Conservation (phyloP, 2,113 vertebrate species). For the Pteruthius melanotis region DNA sequence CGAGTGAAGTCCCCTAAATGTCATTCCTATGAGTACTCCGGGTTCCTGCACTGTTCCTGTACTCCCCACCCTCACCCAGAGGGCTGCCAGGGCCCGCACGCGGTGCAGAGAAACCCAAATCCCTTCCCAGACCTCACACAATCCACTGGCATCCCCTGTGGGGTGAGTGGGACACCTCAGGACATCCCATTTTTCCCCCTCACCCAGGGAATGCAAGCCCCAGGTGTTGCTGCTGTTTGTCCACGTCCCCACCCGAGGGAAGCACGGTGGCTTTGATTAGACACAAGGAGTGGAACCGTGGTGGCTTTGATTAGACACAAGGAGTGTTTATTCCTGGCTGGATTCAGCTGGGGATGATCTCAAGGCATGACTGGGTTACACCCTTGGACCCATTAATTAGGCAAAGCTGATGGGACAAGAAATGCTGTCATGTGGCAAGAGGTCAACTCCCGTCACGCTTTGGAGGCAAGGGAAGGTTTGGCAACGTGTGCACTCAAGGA, state of each 20-base stretch:
- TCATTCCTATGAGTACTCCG: not conserved
- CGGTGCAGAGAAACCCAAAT: not conserved
- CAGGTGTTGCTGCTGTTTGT: not conserved
- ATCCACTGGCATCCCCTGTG: not conserved
- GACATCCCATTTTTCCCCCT: fast-evolving
- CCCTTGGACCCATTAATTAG: not conserved
- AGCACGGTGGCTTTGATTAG: not conserved
- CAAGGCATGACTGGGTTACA: not conserved
- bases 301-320: not conserved
- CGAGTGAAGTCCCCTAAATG: not conserved
- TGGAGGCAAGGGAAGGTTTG: too few relatives aligned
- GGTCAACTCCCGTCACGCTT: not conserved
- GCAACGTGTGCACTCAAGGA: not conserved
- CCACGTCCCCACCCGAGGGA: fast-evolving
- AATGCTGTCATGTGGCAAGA: not conserved
- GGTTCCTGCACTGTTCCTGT: too few relatives aligned
- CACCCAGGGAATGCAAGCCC: not conserved
- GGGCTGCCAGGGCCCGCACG: fast-evolving
- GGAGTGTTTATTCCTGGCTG: not conserved
- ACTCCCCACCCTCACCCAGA: not conserved
- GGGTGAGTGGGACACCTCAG: not conserved
- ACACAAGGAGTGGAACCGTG: too few relatives aligned
- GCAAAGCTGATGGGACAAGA: not conserved
- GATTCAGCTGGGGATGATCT: not conserved
- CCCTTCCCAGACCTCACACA: not conserved